These are phyloP conservation scores for Ammodytes dubius DNA, from an alignment of 2,113 vertebrate genomes.

Conservation along the genomic window DNA sequence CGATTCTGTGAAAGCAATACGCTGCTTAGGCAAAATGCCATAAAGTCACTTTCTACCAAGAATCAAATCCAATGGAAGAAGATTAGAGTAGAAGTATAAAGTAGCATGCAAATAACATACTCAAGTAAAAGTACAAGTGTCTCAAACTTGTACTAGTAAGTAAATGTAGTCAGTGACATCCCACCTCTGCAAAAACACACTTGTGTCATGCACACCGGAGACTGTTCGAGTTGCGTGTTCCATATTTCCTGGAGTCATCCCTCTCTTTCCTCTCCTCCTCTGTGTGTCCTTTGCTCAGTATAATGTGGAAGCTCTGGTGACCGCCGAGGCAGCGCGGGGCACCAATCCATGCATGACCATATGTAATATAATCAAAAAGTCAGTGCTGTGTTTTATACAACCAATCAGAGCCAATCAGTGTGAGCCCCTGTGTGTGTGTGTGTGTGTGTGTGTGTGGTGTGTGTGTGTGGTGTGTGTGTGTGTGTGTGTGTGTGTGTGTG, in stretches of 20 bases:
- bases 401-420: slow-evolving; percentile 85
- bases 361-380: slow-evolving; percentile 86
- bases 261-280: background rate
- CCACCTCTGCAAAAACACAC: background rate
- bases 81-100: too few relatives aligned
- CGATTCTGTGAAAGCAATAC: too few relatives aligned
- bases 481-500: background rate
- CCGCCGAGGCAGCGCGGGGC: slow-evolving; percentile 64
- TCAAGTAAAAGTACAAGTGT: too few relatives aligned
- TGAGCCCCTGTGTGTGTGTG: slow-evolving; percentile 53
- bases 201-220: slow-evolving; percentile 55
- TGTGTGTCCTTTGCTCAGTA: slow-evolving; percentile 53
- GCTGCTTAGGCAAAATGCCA: too few relatives aligned
- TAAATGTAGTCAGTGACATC: too few relatives aligned
- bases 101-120: too few relatives aligned
- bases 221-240: slow-evolving; percentile 52
- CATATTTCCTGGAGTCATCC: slow-evolving; percentile 68
- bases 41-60: too few relatives aligned
- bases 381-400: slow-evolving; percentile 84
- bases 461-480: too few relatives aligned
- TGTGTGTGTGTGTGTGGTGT: too few relatives aligned
- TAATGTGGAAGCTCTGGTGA: slow-evolving; percentile 50
- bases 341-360: slow-evolving; percentile 71
- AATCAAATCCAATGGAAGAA: too few relatives aligned
- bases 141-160: too few relatives aligned